Conservation (phyloP, 2,797 vertebrate genomes). For the Erethizon dorsatum region DNA sequence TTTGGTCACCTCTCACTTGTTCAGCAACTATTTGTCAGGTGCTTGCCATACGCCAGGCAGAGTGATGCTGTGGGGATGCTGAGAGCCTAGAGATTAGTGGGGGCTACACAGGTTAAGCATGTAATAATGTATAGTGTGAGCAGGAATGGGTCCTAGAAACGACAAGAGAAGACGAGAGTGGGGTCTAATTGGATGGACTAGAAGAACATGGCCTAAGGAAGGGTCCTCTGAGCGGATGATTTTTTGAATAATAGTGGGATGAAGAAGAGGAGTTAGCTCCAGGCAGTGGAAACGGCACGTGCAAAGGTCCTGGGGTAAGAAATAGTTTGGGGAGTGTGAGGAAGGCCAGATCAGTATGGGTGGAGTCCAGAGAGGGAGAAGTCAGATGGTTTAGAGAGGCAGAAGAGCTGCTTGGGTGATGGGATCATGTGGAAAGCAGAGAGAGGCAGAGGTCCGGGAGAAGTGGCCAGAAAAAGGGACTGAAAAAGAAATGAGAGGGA, state of each 20-base stretch:
- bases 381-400: not conserved
- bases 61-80: not conserved
- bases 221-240: not conserved
- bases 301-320: conserved; percentile 55
- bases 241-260: not conserved
- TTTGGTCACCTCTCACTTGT: not conserved
- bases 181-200: not conserved
- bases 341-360: not conserved
- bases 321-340: not conserved
- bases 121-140: not conserved
- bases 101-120: not conserved
- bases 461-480: not conserved
- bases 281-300: not conserved
- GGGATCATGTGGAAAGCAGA: not conserved
- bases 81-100: not conserved
- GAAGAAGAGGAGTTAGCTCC: not conserved
- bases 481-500: not conserved
- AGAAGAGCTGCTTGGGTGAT: not conserved
- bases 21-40: not conserved
- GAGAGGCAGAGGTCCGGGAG: not conserved
- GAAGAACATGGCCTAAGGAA: not conserved
- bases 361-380: not conserved
- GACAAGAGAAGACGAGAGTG: not conserved
- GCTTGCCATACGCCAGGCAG: not conserved
- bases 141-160: not conserved